phyloP scores from a whole-genome alignment of 92 coral and sea anemone genomes.

The Pocillopora meandrina region DNA sequence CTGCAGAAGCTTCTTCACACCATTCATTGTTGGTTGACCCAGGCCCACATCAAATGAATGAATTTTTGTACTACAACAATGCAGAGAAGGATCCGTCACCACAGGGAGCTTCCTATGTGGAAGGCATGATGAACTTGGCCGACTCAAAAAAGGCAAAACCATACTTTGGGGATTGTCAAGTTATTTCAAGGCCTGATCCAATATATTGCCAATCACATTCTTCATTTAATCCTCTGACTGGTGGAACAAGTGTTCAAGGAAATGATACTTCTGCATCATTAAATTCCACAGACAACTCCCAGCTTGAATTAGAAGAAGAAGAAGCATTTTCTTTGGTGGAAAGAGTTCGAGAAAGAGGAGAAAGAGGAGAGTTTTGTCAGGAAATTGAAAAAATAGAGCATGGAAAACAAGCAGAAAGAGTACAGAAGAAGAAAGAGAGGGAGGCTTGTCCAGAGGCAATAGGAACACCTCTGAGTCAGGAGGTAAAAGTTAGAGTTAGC shows the following conservation, averaged over 20 bases:
- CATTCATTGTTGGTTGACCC: neutral
- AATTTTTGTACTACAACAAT: neutral
- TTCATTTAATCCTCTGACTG: neutral
- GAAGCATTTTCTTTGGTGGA: slow-evolving; percentile 45
- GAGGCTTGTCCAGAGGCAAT: too few relatives aligned
- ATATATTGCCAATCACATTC: neutral
- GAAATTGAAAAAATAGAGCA: slow-evolving; percentile 5
- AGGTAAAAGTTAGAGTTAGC: too few relatives aligned
- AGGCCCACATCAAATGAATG: neutral
- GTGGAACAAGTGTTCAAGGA: neutral
- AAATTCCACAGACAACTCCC: slow-evolving; percentile 12
- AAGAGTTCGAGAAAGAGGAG: slow-evolving; percentile 27
- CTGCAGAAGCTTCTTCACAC: neutral
- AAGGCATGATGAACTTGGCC: neutral
- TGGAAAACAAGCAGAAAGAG: slow-evolving; percentile 4
- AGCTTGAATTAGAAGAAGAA: slow-evolving; percentile 13
- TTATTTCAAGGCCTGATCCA: neutral
- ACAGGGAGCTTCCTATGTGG: slow-evolving; percentile 7
- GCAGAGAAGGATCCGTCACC: neutral
- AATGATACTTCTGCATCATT: neutral
- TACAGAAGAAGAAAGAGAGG: neutral
- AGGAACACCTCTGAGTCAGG: too few relatives aligned
- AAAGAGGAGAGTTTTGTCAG: slow-evolving; percentile 1
- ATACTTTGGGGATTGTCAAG: slow-evolving; percentile 12
- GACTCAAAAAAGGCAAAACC: neutral